phyloP scores from a whole-genome alignment of 2,888 invertebrate genomes.

The Eupithecia insigniata region DNA sequence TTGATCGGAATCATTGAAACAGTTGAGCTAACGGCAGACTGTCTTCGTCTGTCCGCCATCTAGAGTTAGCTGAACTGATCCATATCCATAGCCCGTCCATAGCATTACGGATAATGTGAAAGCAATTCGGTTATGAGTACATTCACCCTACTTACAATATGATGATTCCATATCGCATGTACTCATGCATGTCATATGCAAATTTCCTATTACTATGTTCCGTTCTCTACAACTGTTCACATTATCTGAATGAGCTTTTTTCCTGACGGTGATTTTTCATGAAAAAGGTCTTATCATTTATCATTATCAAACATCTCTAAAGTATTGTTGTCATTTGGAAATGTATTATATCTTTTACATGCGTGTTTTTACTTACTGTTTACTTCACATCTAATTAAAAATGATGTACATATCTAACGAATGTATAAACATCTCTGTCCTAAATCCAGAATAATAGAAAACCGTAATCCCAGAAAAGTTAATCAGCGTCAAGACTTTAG shows the following conservation, averaged over 20 bases:
- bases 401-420: background rate
- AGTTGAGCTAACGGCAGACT: background rate
- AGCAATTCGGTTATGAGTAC: constrained; percentile 22
- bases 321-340: no score
- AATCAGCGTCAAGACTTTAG: background rate
- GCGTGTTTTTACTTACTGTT: no score
- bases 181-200: constrained; percentile 19
- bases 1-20: no score
- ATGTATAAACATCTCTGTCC: background rate
- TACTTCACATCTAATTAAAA: background rate
- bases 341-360: no score
- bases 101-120: background rate
- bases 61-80: no score
- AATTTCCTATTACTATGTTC: constrained; percentile 4
- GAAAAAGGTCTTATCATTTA: background rate
- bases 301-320: no score
- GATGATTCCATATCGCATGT: constrained; percentile 26
- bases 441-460: background rate
- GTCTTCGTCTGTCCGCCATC: background rate
- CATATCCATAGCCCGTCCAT: no score
- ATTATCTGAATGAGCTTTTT: background rate
- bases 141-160: constrained; percentile 33
- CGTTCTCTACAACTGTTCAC: constrained; percentile 1
- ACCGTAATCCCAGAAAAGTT: background rate
- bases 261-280: constrained; percentile 5